phyloP scores from a whole-genome alignment of 1,140 invertebrate genomes.

The Zelostemma sp. region DNA sequence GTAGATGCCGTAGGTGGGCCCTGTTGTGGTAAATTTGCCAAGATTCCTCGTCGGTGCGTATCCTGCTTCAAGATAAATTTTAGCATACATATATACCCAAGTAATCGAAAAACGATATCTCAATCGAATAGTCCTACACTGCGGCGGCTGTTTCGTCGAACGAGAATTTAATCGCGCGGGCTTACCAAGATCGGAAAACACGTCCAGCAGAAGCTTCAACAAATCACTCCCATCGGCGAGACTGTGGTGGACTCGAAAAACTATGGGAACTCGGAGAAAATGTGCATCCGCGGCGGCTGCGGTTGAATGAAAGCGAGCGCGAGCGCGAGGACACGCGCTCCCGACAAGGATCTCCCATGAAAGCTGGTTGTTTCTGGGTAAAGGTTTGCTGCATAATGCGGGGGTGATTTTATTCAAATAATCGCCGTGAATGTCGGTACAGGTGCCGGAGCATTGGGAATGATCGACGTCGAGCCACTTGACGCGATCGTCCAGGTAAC shows the following conservation, averaged over 20 bases:
- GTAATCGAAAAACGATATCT: too few species aligned
- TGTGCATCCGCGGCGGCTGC: too few species aligned
- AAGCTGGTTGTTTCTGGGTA: conserved; percentile 66
- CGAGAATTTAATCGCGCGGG: too few species aligned
- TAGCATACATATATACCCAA: too few species aligned
- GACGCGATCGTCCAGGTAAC: conserved; percentile 62
- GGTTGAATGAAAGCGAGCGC: too few species aligned
- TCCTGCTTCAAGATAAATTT: too few species aligned
- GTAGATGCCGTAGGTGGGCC: too few species aligned
- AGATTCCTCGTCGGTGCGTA: too few species aligned
- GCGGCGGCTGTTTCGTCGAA: too few species aligned
- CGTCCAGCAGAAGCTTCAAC: conserved; percentile 66
- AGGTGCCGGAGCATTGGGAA: conserved; percentile 43
- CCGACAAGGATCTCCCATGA: conserved; percentile 71
- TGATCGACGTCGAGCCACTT: conserved; percentile 58
- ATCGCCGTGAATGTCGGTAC: conserved; percentile 40
- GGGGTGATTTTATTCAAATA: conserved; percentile 60
- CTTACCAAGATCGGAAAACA: conserved; percentile 59
- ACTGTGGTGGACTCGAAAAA: conserved; percentile 71
- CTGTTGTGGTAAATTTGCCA: too few species aligned
- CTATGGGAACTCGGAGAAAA: conserved; percentile 55
- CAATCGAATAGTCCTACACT: too few species aligned
- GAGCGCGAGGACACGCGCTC: conserved; percentile 38
- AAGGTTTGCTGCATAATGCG: conserved; percentile 57
- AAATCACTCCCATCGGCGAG: conserved; percentile 70